These are phyloP conservation scores for Melangyna quadrimaculata DNA, from an alignment of 2,888 invertebrate species.

Conservation along the genomic window DNA sequence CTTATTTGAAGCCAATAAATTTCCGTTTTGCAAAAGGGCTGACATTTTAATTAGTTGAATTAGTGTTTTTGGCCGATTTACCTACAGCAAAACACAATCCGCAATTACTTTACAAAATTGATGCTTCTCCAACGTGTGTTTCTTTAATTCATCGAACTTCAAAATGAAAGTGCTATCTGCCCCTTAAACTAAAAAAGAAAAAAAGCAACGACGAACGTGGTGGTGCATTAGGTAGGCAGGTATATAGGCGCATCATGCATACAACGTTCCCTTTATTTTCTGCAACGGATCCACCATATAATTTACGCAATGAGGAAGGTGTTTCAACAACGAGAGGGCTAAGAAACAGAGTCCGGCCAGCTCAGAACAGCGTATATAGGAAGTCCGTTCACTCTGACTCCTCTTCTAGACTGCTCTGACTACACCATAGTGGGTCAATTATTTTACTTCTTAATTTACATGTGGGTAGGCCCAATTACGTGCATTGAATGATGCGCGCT, in stretches of 20 bases:
- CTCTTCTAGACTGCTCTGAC: no score
- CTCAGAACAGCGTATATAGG: neutral
- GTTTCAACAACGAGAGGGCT: conserved; percentile 19
- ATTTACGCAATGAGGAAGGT: conserved; percentile 67
- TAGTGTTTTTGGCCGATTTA: conserved; percentile 52
- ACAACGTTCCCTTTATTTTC: conserved; percentile 13
- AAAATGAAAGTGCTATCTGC: conserved; percentile 41
- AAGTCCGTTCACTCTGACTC: neutral
- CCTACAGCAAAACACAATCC: conserved; percentile 53
- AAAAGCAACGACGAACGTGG: neutral
- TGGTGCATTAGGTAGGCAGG: neutral
- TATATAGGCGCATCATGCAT: neutral
- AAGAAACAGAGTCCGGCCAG: neutral
- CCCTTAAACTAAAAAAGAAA: neutral
- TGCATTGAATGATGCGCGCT: conserved; percentile 41
- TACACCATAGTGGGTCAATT: conserved; percentile 53
- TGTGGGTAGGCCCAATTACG: conserved; percentile 63
- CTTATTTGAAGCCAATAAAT: conserved; percentile 35
- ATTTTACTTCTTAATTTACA: conserved; percentile 70
- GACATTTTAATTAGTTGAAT: conserved; percentile 43
- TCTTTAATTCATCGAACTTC: conserved; percentile 29
- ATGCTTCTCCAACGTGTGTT: conserved; percentile 18
- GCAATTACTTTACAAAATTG: conserved; percentile 48
- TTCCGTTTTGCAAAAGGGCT: neutral
- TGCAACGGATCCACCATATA: conserved; percentile 56